These are phyloP conservation scores for Poecilia latipinna DNA, from an alignment of 2,113 vertebrate genomes.

Conservation along the genomic window DNA sequence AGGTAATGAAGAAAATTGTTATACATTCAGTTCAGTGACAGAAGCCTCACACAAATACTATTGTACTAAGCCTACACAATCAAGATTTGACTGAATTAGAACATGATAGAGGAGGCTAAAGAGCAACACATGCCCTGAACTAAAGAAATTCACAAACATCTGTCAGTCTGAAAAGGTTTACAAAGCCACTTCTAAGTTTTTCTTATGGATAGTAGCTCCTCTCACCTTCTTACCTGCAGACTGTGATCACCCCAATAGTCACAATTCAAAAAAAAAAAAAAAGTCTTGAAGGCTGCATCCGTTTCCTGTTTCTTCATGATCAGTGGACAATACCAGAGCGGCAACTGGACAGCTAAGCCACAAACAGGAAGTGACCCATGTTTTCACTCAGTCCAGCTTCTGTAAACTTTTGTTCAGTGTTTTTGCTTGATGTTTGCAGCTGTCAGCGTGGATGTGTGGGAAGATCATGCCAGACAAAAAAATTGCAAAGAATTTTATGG, in stretches of 20 bases:
- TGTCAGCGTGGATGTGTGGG: background rate
- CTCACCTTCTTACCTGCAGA: background rate
- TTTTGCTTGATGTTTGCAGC: background rate
- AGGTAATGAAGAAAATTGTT: no score
- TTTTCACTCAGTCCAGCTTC: background rate
- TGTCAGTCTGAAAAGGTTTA: no score
- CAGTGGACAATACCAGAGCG: background rate
- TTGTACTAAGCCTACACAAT: no score
- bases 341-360: background rate
- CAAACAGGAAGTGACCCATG: constrained; percentile 16
- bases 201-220: no score
- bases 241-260: background rate
- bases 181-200: no score
- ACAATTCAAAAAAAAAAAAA: background rate
- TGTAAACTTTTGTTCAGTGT: background rate
- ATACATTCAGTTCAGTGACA: no score
- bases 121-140: no score
- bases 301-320: background rate
- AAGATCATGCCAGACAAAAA: background rate
- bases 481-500: background rate
- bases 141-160: no score
- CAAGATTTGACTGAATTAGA: no score
- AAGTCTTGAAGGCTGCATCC: background rate
- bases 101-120: no score
- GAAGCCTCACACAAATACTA: no score